Evolutionary conservation across 2,113 vertebrate genomes (phyloP).

Genomic region (Cololabis saira): DNA sequence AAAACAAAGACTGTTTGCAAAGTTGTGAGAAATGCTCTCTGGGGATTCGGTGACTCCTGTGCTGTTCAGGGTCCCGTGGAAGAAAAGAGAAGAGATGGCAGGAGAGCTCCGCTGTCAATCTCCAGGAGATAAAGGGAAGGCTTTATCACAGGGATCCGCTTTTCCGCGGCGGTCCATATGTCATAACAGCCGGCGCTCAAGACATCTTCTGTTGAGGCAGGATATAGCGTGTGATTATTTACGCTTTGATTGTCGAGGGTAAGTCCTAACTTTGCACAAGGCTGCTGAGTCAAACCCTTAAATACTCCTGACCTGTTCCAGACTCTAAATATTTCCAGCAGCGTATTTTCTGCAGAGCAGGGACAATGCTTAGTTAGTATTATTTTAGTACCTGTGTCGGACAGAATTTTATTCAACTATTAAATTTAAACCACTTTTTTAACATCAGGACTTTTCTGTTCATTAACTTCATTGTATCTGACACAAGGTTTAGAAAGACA

Average conservation of each 20-base stretch:
- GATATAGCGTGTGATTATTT: slow-evolving; percentile 12
- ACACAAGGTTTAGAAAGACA: no score
- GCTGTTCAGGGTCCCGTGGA: slow-evolving; percentile 52
- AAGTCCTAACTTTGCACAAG: background rate
- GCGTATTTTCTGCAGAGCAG: background rate
- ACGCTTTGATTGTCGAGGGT: slow-evolving; percentile 2
- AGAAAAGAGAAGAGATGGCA: slow-evolving; percentile 51
- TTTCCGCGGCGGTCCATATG: slow-evolving; percentile 15
- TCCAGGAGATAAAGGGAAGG: slow-evolving; percentile 57
- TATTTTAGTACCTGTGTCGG: no score
- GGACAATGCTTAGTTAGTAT: no score
- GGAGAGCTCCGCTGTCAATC: slow-evolving; percentile 48
- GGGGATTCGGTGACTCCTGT: slow-evolving; percentile 72
- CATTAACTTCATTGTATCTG: no score
- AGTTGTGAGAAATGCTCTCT: slow-evolving; percentile 76
- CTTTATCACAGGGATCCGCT: slow-evolving; percentile 45
- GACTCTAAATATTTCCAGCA: background rate
- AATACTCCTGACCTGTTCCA: background rate
- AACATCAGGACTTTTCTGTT: no score
- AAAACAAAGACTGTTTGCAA: slow-evolving; percentile 71
- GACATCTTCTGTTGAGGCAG: slow-evolving; percentile 16
- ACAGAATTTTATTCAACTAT: no score
- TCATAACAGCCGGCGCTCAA: slow-evolving; percentile 20
- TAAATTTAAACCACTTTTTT: no score
- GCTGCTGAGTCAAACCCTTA: background rate